Evolutionary conservation across 2,888 invertebrate genomes (phyloP).

Genomic region (Apomyelois bistriatella): DNA sequence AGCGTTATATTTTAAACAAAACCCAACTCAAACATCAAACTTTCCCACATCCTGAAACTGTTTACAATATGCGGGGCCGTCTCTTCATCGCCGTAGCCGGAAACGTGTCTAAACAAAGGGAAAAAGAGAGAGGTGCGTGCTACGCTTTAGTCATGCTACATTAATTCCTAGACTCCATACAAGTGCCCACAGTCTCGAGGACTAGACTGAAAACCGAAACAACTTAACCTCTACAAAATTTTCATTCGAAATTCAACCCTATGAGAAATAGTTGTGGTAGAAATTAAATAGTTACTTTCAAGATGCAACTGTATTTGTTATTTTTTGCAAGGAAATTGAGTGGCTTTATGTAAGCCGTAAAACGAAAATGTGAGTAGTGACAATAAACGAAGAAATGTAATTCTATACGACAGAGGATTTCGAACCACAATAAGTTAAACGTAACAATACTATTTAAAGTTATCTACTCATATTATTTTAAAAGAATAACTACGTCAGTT

Average conservation of each 20-base stretch:
- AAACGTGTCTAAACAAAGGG: constrained; percentile 39
- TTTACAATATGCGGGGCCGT: not conserved
- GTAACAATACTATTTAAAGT: not conserved
- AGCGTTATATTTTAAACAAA: not conserved
- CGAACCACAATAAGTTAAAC: not conserved
- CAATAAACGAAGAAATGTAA: constrained; percentile 34
- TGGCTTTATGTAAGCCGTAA: constrained; percentile 40
- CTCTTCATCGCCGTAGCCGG: not conserved
- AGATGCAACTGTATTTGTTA: constrained; percentile 37
- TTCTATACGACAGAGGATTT: not conserved
- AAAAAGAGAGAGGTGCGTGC: constrained; percentile 56
- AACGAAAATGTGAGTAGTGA: constrained; percentile 31
- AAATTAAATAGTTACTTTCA: not conserved
- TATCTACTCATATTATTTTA: too few species aligned
- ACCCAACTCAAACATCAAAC: not conserved
- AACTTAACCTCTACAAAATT: constrained; percentile 15
- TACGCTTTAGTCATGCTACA: constrained; percentile 64
- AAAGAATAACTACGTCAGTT: too few species aligned
- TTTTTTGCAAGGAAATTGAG: constrained; percentile 46
- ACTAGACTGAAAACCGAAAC: constrained; percentile 26
- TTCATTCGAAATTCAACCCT: constrained; percentile 7
- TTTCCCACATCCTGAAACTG: not conserved
- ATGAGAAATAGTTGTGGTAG: not conserved
- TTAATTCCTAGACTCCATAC: constrained; percentile 68
- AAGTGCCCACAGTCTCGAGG: constrained; percentile 70